Evolutionary conservation across 2,797 vertebrate species (phyloP).

Genomic region (Petrocephalus sullivani): DNA sequence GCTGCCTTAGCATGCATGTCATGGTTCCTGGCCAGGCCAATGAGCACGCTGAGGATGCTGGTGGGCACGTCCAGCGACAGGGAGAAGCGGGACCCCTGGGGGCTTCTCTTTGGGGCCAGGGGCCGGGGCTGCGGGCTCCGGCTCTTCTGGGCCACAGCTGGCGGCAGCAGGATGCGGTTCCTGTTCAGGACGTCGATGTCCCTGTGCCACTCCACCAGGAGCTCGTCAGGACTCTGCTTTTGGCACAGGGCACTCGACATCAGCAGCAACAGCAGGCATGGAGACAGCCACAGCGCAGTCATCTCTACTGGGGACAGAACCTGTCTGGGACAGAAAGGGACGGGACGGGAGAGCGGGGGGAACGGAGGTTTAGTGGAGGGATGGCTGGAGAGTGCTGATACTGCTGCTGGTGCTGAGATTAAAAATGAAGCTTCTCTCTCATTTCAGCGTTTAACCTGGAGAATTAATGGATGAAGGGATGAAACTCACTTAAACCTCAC

Average conservation of each 20-base stretch:
- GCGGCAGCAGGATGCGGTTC: conserved; percentile 35
- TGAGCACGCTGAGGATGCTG: conserved; percentile 70
- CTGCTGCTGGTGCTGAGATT: not conserved
- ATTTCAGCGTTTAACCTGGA: not conserved
- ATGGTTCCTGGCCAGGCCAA: conserved; percentile 74
- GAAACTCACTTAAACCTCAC: not conserved
- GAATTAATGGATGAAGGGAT: not conserved
- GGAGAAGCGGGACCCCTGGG: conserved; percentile 61
- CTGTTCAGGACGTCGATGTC: conserved; percentile 40
- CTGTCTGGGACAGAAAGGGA: conserved; percentile 28
- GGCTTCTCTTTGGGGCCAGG: conserved; percentile 58
- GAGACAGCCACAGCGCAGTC: conserved; percentile 43
- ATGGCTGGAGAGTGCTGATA: not conserved
- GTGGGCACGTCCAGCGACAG: conserved; percentile 75
- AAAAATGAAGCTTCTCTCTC: not conserved
- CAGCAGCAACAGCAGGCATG: conserved; percentile 57
- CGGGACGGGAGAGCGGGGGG: not conserved
- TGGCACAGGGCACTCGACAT: conserved; percentile 51
- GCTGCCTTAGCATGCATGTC: conserved; percentile 73
- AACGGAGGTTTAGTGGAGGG: not conserved
- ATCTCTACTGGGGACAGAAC: conserved; percentile 42
- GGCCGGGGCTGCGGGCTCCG: conserved; percentile 39
- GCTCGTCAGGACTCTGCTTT: conserved; percentile 26
- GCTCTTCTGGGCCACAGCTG: conserved; percentile 36
- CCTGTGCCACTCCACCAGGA: conserved; percentile 36